Evolutionary conservation across 2,888 invertebrate genomes (phyloP).

Genomic region (Macrosiphum euphorbiae): DNA sequence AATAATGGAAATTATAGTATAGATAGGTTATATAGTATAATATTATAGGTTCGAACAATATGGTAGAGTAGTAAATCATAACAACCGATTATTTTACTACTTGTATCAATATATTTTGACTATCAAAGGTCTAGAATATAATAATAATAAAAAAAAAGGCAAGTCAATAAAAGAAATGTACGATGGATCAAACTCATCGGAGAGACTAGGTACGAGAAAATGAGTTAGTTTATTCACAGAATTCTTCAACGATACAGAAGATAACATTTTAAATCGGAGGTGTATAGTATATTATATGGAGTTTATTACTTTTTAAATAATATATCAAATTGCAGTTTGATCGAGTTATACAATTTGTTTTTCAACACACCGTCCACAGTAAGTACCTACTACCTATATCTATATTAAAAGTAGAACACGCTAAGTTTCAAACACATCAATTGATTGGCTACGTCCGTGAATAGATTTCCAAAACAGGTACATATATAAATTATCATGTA

Average conservation of each 20-base stretch:
- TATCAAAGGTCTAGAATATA: neutral
- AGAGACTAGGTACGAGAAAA: neutral
- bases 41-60: no score
- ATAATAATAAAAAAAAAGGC: neutral
- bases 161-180: neutral
- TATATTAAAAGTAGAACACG: neutral
- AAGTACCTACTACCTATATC: neutral
- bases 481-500: neutral
- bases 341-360: neutral
- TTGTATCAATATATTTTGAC: no score
- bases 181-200: no score
- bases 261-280: neutral
- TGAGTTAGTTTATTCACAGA: neutral
- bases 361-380: neutral
- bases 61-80: no score
- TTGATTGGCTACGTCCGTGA: neutral
- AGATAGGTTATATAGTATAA: no score
- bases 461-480: conserved; percentile 5
- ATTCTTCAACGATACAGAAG: neutral
- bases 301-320: neutral
- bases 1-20: neutral
- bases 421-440: neutral
- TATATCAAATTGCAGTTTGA: neutral
- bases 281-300: neutral
- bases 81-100: no score